Base-by-base conservation (phyloP, 2,113 vertebrate genomes). In the Macrotis lagotis region DNA sequence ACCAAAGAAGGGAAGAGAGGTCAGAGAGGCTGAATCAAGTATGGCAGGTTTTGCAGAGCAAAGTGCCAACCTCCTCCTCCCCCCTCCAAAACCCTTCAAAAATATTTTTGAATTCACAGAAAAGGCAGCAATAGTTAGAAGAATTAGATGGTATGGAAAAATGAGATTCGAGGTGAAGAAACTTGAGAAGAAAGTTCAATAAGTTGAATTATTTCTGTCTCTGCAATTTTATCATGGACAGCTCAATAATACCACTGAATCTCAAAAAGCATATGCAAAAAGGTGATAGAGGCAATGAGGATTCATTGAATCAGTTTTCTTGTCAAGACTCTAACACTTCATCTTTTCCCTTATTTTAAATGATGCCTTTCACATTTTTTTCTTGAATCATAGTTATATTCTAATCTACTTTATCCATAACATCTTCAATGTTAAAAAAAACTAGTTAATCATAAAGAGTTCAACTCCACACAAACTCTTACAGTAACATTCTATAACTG, bases 131-230 rank as follows among this genome's bases (percentile, higher is more conserved):
- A 24, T 44, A 59, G 50, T 49, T 10, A 51, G 51, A 50, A 31
- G 50, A 88, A 48, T 0, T n/a, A 66, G 88, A 93, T 49, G 0
- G 93, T 44, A 94, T 22, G 10, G 44, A 48, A 50, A 90, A 26
- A 83, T 90, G 10, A 49, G 48, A 83, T 24, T 48, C 74, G 83
- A 93, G 26, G 26, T 52, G 44, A 92, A 55, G 52, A n/a, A 89
- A 91, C 48, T 24, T 92, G 51, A 55, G n/a, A 83, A 94, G 51
- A 88, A 92, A 48, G 31, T 92, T 92, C 90, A 51, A 26, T 53
- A 90, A 89, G 26, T 8, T 89, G 53, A 93, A 25, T n/a, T 37
- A 8, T 52, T 59, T 95, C 93, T 94, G 7, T 91, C 50, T 89
- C n/a, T 1, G 91, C 14, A 83, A 25, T 26, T 89, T 93, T 53